Evolutionary conservation across 2,888 invertebrate species (phyloP).

Genomic region (Hetaerina titia): DNA sequence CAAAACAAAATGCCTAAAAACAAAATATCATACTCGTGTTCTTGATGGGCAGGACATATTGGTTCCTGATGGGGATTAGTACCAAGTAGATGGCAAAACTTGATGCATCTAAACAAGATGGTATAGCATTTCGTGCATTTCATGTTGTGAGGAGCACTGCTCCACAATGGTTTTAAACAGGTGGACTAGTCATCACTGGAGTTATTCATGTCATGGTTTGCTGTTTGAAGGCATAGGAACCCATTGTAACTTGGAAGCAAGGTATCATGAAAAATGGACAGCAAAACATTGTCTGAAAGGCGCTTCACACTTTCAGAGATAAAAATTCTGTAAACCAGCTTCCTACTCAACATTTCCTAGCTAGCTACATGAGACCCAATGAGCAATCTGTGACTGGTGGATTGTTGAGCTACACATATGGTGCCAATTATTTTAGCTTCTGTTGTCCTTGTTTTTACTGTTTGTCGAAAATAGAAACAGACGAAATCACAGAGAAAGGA

Average conservation of each 20-base stretch:
- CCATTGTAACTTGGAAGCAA: neutral
- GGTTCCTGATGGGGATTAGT: neutral
- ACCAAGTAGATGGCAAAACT: neutral
- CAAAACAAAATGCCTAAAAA: neutral
- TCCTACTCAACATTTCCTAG: too few species aligned
- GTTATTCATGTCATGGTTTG: neutral
- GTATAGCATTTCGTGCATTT: neutral
- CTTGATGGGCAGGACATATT: neutral
- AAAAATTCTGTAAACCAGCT: too few species aligned
- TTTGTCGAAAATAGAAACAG: too few species aligned
- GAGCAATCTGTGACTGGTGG: too few species aligned
- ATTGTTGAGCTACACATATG: too few species aligned
- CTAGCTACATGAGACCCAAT: too few species aligned
- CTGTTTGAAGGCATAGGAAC: neutral
- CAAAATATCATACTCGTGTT: neutral
- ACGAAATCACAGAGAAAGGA: too few species aligned
- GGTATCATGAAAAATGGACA: neutral
- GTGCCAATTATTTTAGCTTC: too few species aligned
- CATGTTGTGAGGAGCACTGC: too few species aligned
- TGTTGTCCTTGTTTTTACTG: too few species aligned
- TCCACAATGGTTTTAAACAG: neutral
- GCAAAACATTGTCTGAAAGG: neutral
- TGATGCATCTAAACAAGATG: neutral
- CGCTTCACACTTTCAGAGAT: neutral
- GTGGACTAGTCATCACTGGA: neutral